Percentiles rank a stretch among this genome's conserved stretches.
These are phyloP conservation scores for Periparus ater DNA, from an alignment of 2,797 vertebrate species.

Conservation along the genomic window DNA sequence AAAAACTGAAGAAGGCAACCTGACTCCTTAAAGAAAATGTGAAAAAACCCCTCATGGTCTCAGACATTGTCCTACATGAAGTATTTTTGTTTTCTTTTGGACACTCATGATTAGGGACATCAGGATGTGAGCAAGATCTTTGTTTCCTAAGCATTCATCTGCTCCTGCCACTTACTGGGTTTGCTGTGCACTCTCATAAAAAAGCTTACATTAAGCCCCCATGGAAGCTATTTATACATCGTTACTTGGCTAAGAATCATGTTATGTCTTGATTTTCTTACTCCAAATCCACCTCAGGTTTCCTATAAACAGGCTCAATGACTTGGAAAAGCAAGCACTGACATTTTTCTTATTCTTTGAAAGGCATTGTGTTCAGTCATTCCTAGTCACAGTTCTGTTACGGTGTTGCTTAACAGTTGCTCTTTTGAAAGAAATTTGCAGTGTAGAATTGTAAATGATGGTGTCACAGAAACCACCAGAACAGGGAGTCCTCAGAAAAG, in stretches of 20 bases:
- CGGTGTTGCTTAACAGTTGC: not conserved
- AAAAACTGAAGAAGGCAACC: not conserved
- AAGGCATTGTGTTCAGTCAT: not conserved
- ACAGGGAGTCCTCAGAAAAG: not conserved
- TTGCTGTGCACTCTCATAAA: not conserved
- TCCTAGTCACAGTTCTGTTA: not conserved
- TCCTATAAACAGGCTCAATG: not conserved
- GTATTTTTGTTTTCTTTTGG: not conserved
- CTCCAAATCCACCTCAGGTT: not conserved
- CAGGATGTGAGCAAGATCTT: not conserved
- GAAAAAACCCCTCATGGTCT: fast-evolving
- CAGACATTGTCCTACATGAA: not conserved
- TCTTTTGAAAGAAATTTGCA: not conserved
- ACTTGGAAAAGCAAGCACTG: not conserved
- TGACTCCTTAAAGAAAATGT: not conserved
- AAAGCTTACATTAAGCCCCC: not conserved
- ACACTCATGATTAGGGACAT: not conserved
- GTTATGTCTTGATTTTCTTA: not conserved
- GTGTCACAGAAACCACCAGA: not conserved
- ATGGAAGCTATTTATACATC: not conserved
- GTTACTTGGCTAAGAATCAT: not conserved
- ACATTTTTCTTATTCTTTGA: not conserved
- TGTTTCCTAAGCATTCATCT: not conserved
- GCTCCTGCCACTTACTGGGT: not conserved
- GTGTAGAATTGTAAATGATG: not conserved